Percentiles rank a stretch among this genome's conserved stretches.
Evolutionary conservation across 2,797 vertebrate species (phyloP).

Genomic region (Oryzias dopingdopingensis): DNA sequence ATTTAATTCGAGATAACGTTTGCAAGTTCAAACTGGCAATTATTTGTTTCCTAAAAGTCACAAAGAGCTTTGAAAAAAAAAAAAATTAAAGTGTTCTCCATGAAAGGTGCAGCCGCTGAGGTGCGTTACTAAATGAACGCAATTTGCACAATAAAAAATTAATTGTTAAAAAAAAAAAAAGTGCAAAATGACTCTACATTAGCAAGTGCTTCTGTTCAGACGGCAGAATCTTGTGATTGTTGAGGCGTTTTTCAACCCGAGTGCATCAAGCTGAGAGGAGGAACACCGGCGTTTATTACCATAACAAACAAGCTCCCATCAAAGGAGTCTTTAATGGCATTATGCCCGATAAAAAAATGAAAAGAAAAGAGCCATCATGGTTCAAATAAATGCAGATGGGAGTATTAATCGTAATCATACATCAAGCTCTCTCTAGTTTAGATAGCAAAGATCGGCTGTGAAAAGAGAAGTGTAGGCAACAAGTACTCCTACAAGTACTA

Average conservation of each 20-base stretch:
- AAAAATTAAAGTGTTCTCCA: slow-evolving; percentile 33
- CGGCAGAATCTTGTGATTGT: slow-evolving; percentile 38
- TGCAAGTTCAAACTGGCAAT: slow-evolving; percentile 60
- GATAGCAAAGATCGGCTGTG: slow-evolving; percentile 17
- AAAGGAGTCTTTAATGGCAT: slow-evolving; percentile 92
- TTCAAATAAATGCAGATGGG: too few species aligned
- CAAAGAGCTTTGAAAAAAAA: slow-evolving; percentile 46
- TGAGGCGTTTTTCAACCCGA: slow-evolving; percentile 54
- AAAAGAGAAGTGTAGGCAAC: too few species aligned
- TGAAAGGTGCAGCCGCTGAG: slow-evolving; percentile 48
- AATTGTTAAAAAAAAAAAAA: slow-evolving; percentile 2
- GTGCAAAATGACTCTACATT: slow-evolving; percentile 12
- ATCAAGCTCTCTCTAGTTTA: slow-evolving; percentile 68
- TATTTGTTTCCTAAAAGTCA: slow-evolving; percentile 69
- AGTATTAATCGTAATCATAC: slow-evolving; percentile 73
- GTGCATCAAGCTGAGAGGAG: slow-evolving; percentile 54
- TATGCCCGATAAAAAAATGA: slow-evolving; percentile 86
- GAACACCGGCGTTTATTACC: slow-evolving; percentile 66
- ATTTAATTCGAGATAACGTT: slow-evolving; percentile 76
- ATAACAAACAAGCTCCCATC: slow-evolving; percentile 92
- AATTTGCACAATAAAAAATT: slow-evolving; percentile 45
- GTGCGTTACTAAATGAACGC: slow-evolving; percentile 52
- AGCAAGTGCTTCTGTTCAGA: slow-evolving; percentile 32
- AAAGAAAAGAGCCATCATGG: too few species aligned
- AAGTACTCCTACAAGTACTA: too few species aligned